Evolutionary conservation across 1,140 invertebrate genomes (phyloP).

Genomic region (Tetranychus urticae): DNA sequence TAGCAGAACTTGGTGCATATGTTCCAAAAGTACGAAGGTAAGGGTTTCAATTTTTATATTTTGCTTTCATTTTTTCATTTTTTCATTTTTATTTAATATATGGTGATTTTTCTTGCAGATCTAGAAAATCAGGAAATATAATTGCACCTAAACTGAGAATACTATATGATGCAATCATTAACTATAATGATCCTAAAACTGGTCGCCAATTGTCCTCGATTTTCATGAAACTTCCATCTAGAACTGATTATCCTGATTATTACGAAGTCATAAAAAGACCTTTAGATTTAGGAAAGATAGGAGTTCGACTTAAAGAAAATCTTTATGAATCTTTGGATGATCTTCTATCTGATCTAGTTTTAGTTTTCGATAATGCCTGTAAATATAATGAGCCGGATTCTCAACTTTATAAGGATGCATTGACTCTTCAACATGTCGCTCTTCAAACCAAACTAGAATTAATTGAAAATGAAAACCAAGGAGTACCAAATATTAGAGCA

Average conservation of each 20-base stretch:
- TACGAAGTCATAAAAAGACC: slow-evolving; percentile 94
- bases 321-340: slow-evolving; percentile 68
- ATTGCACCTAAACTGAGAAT: slow-evolving; percentile 44
- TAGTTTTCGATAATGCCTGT: slow-evolving; percentile 98
- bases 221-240: slow-evolving; percentile 43
- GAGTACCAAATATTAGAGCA: slow-evolving; percentile 58
- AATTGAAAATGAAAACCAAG: slow-evolving; percentile 51
- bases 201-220: slow-evolving; percentile 26
- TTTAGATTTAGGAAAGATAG: slow-evolving; percentile 88
- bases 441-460: slow-evolving; percentile 73
- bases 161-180: slow-evolving; percentile 67
- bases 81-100: not conserved
- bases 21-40: not conserved
- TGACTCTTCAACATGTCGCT: slow-evolving; percentile 69
- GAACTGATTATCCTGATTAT: slow-evolving; percentile 86
- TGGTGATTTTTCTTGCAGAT: not conserved
- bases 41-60: too few relatives aligned
- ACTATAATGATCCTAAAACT: slow-evolving; percentile 31
- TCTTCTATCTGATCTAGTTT: slow-evolving; percentile 66
- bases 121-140: not conserved
- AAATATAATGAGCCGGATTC: slow-evolving; percentile 98
- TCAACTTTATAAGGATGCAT: slow-evolving; percentile 92
- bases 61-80: not conserved
- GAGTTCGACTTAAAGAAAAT: slow-evolving; percentile 50
- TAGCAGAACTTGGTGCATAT: slow-evolving; percentile 38